phyloP scores from a whole-genome alignment of 1,140 invertebrate species.

The Hylaeus anthracinus region DNA sequence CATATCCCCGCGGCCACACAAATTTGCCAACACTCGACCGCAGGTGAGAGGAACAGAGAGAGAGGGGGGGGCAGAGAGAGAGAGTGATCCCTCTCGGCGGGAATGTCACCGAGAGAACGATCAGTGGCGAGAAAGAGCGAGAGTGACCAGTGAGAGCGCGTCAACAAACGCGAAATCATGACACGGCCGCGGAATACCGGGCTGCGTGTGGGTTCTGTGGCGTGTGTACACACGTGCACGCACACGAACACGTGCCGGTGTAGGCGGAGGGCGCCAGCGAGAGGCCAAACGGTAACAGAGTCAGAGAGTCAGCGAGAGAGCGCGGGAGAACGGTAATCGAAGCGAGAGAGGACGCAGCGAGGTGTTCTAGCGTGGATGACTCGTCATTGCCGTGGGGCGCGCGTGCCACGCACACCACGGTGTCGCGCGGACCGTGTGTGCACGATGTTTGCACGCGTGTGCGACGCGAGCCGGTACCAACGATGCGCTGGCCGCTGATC shows the following conservation, averaged over 20 bases:
- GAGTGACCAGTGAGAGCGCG: slow-evolving; percentile 62
- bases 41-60: slow-evolving; percentile 52
- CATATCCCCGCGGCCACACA: slow-evolving; percentile 79
- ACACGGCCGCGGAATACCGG: slow-evolving; percentile 68
- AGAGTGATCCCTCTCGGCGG: neutral
- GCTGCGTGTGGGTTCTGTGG: slow-evolving; percentile 46
- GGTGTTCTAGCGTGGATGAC: slow-evolving; percentile 81
- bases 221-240: slow-evolving; percentile 54
- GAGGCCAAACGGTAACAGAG: slow-evolving; percentile 37
- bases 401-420: slow-evolving; percentile 75
- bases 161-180: slow-evolving; percentile 80
- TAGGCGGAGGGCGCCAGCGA: slow-evolving; percentile 35
- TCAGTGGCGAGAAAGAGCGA: slow-evolving; percentile 32
- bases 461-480: slow-evolving; percentile 52
- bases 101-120: slow-evolving; percentile 7
- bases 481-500: slow-evolving; percentile 56
- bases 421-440: neutral
- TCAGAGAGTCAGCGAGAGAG: slow-evolving; percentile 48
- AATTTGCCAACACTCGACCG: slow-evolving; percentile 80
- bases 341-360: slow-evolving; percentile 64
- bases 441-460: slow-evolving; percentile 26
- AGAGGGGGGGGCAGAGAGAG: slow-evolving; percentile 45
- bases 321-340: slow-evolving; percentile 50
- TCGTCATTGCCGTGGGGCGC: slow-evolving; percentile 81
- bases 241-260: slow-evolving; percentile 36